A percentile compares a stretch with the other conserved stretches of the same genome.
Conservation (phyloP, 2,797 vertebrate genomes). For the Mionectes olivaceus region DNA sequence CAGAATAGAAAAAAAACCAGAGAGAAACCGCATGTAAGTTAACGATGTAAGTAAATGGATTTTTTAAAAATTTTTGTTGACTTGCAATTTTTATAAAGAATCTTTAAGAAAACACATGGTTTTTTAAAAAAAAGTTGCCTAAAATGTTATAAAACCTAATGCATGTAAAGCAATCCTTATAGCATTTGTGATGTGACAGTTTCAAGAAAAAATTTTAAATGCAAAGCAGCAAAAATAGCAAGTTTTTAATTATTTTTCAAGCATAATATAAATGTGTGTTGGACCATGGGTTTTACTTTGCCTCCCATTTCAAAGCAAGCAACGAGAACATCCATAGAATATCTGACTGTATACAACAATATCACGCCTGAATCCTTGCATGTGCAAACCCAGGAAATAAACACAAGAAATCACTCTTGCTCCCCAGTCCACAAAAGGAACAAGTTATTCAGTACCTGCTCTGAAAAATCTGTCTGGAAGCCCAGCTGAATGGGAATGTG, state of each 20-base stretch:
- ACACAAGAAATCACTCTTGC: neutral
- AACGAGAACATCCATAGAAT: fast-evolving
- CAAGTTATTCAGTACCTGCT: neutral
- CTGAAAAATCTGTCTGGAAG: neutral
- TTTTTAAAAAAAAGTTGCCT: neutral
- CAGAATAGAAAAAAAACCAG: neutral
- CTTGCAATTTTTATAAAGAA: neutral
- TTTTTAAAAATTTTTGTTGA: neutral
- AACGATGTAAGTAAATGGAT: neutral
- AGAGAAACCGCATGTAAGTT: neutral
- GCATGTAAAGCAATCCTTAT: neutral
- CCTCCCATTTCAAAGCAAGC: neutral
- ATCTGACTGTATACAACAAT: neutral
- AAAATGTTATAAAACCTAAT: neutral
- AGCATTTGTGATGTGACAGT: neutral
- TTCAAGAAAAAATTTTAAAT: neutral
- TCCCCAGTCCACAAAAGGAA: neutral
- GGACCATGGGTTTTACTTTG: neutral
- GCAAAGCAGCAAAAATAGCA: neutral
- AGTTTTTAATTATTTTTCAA: neutral
- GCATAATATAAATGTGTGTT: neutral
- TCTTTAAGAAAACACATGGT: neutral
- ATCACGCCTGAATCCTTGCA: neutral
- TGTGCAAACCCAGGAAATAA: neutral
- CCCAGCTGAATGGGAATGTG: neutral